phyloP scores from a whole-genome alignment of 2,797 vertebrate species.

The Parauchenoglanis punctatus region DNA sequence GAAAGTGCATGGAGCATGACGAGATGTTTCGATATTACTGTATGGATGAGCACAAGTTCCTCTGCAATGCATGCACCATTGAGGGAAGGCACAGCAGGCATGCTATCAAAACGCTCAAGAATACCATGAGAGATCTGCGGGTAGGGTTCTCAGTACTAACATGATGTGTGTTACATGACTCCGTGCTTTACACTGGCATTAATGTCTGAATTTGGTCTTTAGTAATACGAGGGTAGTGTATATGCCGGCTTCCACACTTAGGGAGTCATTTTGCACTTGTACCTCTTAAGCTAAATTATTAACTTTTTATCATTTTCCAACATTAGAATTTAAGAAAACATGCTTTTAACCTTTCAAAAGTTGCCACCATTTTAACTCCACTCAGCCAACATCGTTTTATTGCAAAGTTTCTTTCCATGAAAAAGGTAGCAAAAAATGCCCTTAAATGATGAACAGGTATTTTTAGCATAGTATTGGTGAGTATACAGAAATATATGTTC shows the following conservation, averaged over 20 bases:
- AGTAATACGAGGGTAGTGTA: background rate
- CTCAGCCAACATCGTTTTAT: too few species aligned
- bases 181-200: background rate
- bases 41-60: constrained; percentile 70
- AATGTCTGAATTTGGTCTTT: background rate
- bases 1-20: constrained; percentile 75
- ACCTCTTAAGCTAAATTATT: background rate
- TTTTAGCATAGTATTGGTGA: background rate
- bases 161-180: too few species aligned
- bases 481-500: background rate
- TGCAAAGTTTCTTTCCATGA: background rate
- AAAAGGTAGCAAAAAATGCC: background rate
- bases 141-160: constrained; percentile 52
- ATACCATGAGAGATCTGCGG: constrained; percentile 75
- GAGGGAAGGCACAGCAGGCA: constrained; percentile 74
- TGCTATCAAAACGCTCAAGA: constrained; percentile 75
- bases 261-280: background rate
- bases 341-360: background rate
- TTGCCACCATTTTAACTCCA: background rate
- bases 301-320: background rate
- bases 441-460: background rate
- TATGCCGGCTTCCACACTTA: background rate
- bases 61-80: constrained; percentile 77
- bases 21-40: constrained; percentile 78
- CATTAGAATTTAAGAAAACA: background rate